phyloP scores from a whole-genome alignment of 2,888 invertebrate species.

The Sipha maydis region DNA sequence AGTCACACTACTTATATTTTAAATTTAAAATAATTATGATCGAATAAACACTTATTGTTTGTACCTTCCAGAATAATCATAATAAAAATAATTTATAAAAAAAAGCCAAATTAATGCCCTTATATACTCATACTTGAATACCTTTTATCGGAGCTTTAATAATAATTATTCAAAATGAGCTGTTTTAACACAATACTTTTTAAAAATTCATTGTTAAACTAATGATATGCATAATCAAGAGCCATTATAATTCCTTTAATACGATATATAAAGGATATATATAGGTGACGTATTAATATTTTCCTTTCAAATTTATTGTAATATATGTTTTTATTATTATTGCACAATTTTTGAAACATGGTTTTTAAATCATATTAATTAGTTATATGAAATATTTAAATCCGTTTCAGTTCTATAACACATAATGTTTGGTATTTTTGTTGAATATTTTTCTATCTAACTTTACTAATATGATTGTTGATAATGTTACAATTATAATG shows the following conservation, averaged over 20 bases:
- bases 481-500: too few relatives aligned
- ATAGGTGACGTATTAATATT: too few relatives aligned
- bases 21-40: background rate
- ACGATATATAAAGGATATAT: background rate
- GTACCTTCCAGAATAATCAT: background rate
- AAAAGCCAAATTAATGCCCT: background rate
- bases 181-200: conserved; percentile 2
- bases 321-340: too few relatives aligned
- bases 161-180: conserved; percentile 1
- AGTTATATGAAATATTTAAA: too few relatives aligned
- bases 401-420: too few relatives aligned
- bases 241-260: background rate
- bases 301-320: too few relatives aligned
- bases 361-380: too few relatives aligned
- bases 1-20: too few relatives aligned
- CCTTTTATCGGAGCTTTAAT: background rate
- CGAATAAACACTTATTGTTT: background rate
- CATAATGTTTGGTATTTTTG: too few relatives aligned
- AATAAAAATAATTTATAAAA: background rate
- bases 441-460: too few relatives aligned
- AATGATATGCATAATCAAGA: background rate
- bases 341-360: too few relatives aligned
- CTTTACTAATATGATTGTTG: too few relatives aligned
- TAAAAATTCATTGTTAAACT: conserved; percentile 6
- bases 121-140: conserved; percentile 1